Evolutionary conservation across 92 coral and sea anemone genomes (phyloP), one percentile per base, ranked within the genome.

Genomic region (Umimayanthus kanabou): DNA sequence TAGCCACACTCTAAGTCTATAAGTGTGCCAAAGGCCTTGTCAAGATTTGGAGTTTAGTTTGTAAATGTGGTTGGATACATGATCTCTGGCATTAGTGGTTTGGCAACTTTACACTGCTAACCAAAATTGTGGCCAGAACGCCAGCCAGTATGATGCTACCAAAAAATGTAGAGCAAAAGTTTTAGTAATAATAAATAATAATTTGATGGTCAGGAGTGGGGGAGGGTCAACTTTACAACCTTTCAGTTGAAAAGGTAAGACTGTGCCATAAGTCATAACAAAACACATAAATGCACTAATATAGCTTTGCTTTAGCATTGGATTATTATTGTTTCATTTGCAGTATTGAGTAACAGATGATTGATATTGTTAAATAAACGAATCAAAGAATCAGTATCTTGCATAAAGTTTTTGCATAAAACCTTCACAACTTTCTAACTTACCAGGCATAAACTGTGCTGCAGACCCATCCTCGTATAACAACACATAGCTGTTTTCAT

Each of bases 371-470:
- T 0, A 77, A 77, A 77, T 77, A 77, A 20, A 47, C 65, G 29
- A 77, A 77, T 47, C 18, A n/a, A 71, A 28, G 76, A 71, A 71
- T 71, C 76, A 71, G 76, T 71, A 28, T 71, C 76, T 71, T 28
- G 29, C 80, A 15, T 77, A 42, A 77, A 1, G 55, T 77, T 77
- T 77, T 77, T 40, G 61, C 53, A 77, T 40, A 40, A 81, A 81
- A 37, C 47, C 50, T 61, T 81, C 50, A 20, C 6, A 29, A 28
- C 82, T 8, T 89, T 89, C 86, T 39, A 47, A 79, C 80, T 88
- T 58, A 55, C 92, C 92, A 30, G 92, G 92, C 92, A 89, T 76
- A 73, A 87, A 89, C 28, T 79, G 91, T 86, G 94, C 94, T 57
- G 55, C 69, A 80, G 90, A 89, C 13, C 92, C 94, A 81, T 92